Evolutionary conservation across 2,888 invertebrate species (phyloP).

Genomic region (Lingula anatina): DNA sequence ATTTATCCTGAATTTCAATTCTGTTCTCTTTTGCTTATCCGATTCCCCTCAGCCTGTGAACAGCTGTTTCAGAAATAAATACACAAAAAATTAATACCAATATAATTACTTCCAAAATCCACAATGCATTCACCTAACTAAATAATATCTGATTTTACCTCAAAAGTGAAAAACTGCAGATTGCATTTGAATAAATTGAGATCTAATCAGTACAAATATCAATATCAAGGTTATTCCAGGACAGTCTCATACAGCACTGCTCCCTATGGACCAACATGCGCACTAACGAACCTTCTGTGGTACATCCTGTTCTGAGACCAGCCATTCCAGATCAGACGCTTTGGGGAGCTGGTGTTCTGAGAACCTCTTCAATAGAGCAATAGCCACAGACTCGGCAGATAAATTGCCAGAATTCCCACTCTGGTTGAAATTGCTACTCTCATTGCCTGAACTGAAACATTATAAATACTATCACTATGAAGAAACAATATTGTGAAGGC

Average conservation of each 20-base stretch:
- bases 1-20: too few species aligned
- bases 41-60: background rate
- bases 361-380: constrained; percentile 71
- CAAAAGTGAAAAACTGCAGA: too few species aligned
- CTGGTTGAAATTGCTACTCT: constrained; percentile 12
- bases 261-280: too few species aligned
- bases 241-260: too few species aligned
- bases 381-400: constrained; percentile 71
- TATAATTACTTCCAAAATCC: background rate
- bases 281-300: constrained; percentile 62
- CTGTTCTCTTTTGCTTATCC: background rate
- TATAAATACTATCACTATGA: background rate
- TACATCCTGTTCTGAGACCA: constrained; percentile 72
- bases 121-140: too few species aligned
- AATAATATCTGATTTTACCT: too few species aligned
- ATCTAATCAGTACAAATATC: too few species aligned
- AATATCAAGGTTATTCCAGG: too few species aligned
- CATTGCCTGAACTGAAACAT: constrained; percentile 10
- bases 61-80: background rate
- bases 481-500: too few species aligned
- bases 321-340: constrained; percentile 74
- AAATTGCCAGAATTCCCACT: too few species aligned
- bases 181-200: too few species aligned
- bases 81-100: background rate
- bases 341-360: constrained; percentile 69